phyloP scores from a whole-genome alignment of 2,888 invertebrate species.

The Vanessa cardui region DNA sequence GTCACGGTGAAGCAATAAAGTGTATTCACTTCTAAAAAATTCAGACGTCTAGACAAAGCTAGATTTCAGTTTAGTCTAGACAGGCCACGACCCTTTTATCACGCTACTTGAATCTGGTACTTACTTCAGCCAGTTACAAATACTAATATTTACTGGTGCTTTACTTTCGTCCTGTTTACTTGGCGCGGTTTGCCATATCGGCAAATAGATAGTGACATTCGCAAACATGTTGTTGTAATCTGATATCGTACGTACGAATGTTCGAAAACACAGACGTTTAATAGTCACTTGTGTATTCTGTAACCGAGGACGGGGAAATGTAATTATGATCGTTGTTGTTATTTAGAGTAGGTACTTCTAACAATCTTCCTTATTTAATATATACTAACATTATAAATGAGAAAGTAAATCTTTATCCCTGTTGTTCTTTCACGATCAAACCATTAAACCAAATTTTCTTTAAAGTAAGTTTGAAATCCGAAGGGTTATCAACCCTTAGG shows the following conservation, averaged over 20 bases:
- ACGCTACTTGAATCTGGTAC: slow-evolving; percentile 32
- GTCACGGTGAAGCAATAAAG: slow-evolving; percentile 30
- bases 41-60: slow-evolving; percentile 69
- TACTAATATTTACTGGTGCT: slow-evolving; percentile 25
- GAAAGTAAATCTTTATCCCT: no score
- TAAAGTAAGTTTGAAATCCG: no score
- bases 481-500: no score
- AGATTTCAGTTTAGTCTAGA: slow-evolving; percentile 69
- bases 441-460: no score
- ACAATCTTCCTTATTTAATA: no score
- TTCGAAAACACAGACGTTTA: background rate
- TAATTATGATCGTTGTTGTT: no score
- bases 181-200: slow-evolving; percentile 5
- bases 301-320: no score
- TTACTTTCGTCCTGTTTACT: slow-evolving; percentile 6
- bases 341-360: no score
- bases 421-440: no score
- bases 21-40: slow-evolving; percentile 48
- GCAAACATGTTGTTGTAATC: slow-evolving; percentile 7
- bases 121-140: slow-evolving; percentile 22
- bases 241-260: background rate
- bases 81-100: slow-evolving; percentile 66
- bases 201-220: background rate
- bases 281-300: no score
- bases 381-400: no score